Evolutionary conservation across 2,113 vertebrate genomes (phyloP).

Genomic region (Chloebia gouldiae): DNA sequence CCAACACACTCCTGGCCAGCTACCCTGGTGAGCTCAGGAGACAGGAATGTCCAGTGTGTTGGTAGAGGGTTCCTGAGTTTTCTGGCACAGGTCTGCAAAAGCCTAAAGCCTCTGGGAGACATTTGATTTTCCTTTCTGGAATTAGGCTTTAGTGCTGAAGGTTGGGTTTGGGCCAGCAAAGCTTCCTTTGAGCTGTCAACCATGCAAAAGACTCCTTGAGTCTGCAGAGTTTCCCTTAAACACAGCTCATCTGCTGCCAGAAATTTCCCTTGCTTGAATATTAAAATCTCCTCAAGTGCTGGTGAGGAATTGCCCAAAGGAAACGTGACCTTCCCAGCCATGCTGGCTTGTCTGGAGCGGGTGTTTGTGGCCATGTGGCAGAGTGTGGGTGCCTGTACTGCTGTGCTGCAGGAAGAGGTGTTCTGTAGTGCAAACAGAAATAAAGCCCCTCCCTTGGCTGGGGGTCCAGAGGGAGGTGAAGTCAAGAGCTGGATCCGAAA

Average conservation of each 20-base stretch:
- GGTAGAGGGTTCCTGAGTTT: not conserved
- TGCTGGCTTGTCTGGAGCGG: not conserved
- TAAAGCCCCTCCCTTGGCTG: not conserved
- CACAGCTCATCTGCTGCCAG: constrained; percentile 16
- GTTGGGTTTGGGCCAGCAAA: constrained; percentile 50
- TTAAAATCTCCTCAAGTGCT: not conserved
- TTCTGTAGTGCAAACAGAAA: not conserved
- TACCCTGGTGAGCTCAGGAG: not conserved
- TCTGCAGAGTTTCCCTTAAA: constrained; percentile 32
- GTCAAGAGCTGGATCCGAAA: not conserved
- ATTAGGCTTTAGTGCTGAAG: constrained; percentile 49
- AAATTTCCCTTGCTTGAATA: not conserved
- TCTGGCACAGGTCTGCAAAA: not conserved
- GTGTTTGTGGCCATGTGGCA: not conserved
- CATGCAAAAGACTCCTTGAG: not conserved
- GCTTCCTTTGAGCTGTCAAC: constrained; percentile 36
- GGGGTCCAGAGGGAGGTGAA: not conserved
- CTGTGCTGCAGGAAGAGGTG: not conserved
- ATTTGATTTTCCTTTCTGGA: constrained; percentile 59
- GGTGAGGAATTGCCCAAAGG: constrained; percentile 7
- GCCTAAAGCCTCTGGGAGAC: constrained; percentile 5
- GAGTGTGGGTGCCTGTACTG: not conserved
- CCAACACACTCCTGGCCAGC: not conserved
- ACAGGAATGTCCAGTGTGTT: not conserved
- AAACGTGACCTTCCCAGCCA: constrained; percentile 18